A percentile compares a stretch with the other conserved stretches of the same genome.
phyloP scores from a whole-genome alignment of 2,888 invertebrate species.

The Bruchidius siliquastri region DNA sequence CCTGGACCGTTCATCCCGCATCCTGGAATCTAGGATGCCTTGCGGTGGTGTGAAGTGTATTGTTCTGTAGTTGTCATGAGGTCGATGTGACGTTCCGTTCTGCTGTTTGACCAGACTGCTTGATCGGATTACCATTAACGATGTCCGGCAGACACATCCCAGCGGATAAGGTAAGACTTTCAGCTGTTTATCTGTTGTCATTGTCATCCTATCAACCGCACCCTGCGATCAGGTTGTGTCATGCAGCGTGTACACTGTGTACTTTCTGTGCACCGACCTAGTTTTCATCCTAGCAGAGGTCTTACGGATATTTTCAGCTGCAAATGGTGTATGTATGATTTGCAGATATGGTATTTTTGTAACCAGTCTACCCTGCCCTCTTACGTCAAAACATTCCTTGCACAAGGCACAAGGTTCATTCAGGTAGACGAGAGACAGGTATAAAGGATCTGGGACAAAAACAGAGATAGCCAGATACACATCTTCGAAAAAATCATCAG shows the following conservation, averaged over 20 bases:
- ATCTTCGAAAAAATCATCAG: background rate
- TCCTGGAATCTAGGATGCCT: background rate
- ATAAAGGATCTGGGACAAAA: background rate
- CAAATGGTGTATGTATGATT: background rate
- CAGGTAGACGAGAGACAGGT: background rate
- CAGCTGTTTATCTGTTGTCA: constrained; percentile 28
- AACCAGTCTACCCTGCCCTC: background rate
- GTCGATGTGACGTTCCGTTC: constrained; percentile 26
- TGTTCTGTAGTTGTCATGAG: constrained; percentile 30
- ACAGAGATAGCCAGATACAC: background rate
- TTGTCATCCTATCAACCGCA: constrained; percentile 47
- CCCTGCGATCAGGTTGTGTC: constrained; percentile 31
- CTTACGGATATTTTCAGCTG: background rate
- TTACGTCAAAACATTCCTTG: background rate
- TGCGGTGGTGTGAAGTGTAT: constrained; percentile 20
- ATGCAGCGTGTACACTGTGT: background rate
- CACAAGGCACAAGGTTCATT: background rate
- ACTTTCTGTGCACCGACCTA: background rate
- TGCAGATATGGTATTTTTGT: background rate
- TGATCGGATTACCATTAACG: constrained; percentile 44
- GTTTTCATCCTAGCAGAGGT: background rate
- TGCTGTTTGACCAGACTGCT: background rate
- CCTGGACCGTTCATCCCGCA: background rate
- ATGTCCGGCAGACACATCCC: constrained; percentile 79
- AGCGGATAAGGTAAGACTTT: constrained; percentile 66